A percentile compares a stretch with the other conserved stretches of the same genome.
Evolutionary conservation across 2,888 invertebrate species (phyloP).

Genomic region (Carpatolechia fugitivella): DNA sequence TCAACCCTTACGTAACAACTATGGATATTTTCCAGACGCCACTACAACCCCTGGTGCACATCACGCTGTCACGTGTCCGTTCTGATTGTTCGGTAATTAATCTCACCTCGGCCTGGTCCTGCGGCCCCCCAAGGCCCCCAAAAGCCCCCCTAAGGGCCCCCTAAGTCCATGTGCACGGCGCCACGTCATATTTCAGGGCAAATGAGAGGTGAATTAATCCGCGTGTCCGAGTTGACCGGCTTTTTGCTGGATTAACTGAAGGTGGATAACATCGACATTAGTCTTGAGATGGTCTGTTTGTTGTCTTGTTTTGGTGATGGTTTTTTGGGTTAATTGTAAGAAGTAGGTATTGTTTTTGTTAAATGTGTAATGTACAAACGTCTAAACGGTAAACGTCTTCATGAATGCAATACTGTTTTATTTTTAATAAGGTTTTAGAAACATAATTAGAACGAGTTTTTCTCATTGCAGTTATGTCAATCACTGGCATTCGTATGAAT

Average conservation of each 20-base stretch:
- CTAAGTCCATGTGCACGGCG: slow-evolving; percentile 8
- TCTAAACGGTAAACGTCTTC: no score
- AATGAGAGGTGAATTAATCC: slow-evolving; percentile 8
- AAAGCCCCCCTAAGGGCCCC: slow-evolving; percentile 10
- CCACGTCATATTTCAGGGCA: slow-evolving; percentile 16
- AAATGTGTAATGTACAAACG: no score
- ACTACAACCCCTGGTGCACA: slow-evolving; percentile 3
- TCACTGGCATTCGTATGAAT: no score
- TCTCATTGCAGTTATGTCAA: no score
- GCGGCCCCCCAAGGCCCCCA: slow-evolving; percentile 11
- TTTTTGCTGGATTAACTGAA: slow-evolving; percentile 4
- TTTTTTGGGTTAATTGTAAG: background rate
- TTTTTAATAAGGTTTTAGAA: no score
- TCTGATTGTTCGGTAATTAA: slow-evolving; percentile 48
- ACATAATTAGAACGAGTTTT: no score
- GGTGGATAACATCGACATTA: background rate
- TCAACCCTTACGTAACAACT: background rate
- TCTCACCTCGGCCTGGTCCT: slow-evolving; percentile 36
- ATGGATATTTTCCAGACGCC: background rate
- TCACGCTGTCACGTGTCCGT: slow-evolving; percentile 27
- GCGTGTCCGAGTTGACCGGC: slow-evolving; percentile 4
- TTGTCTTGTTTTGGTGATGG: background rate
- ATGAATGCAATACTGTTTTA: no score
- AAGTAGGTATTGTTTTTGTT: no score
- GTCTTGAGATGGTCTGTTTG: background rate